A percentile compares a stretch with the other conserved stretches of the same genome.
Conservation (phyloP, 2,113 vertebrate species). For the Brachyistius frenatus region DNA sequence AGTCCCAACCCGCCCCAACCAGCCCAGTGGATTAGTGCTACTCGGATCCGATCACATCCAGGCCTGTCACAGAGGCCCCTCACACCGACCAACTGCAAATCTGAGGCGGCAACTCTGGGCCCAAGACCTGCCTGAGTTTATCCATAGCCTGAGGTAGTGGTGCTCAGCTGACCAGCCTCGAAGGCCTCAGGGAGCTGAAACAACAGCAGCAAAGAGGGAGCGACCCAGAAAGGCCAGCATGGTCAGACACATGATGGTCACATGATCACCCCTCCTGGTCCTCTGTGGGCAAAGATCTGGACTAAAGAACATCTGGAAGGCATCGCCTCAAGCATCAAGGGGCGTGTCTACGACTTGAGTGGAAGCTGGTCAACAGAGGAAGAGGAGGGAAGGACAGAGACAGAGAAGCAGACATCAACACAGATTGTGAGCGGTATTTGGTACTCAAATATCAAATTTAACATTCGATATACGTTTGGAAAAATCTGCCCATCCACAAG, state of each 20-base stretch:
- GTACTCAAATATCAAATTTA: too few species aligned
- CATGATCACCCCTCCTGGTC: constrained; percentile 40
- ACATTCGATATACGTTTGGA: too few species aligned
- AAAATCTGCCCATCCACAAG: too few species aligned
- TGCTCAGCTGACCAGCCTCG: constrained; percentile 62
- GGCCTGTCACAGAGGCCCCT: constrained; percentile 61
- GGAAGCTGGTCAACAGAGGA: constrained; percentile 3
- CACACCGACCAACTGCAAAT: constrained; percentile 78
- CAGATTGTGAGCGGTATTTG: too few species aligned
- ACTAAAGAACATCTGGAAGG: constrained; percentile 65
- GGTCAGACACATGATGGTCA: constrained; percentile 58
- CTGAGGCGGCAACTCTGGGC: constrained; percentile 77
- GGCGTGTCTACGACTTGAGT: constrained; percentile 4
- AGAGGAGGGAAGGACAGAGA: background rate
- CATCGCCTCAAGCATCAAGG: constrained; percentile 15
- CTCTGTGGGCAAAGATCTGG: constrained; percentile 41
- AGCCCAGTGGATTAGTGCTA: constrained; percentile 80
- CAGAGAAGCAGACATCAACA: background rate
- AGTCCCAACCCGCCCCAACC: constrained; percentile 81
- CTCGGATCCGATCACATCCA: constrained; percentile 75
- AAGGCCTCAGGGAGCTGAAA: constrained; percentile 67
- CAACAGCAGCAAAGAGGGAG: constrained; percentile 40
- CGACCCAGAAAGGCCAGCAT: constrained; percentile 77
- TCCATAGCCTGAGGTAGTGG: constrained; percentile 72
- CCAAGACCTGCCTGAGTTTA: constrained; percentile 83